Conservation (phyloP, 1,140 invertebrate genomes). For the Platorchestia sp. region DNA sequence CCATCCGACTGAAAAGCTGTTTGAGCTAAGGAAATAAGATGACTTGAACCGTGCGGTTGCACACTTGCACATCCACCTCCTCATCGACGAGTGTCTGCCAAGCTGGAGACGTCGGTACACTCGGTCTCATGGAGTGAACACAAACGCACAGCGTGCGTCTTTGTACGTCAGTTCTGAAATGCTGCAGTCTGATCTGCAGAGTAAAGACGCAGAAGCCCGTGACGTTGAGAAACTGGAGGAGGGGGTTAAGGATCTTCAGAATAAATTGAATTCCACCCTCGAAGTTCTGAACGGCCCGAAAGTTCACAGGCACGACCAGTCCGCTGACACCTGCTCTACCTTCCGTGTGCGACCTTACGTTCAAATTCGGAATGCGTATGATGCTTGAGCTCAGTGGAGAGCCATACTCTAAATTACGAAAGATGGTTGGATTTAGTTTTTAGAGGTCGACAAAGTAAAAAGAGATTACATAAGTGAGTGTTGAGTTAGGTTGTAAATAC, state of each 20-base stretch:
- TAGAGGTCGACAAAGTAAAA: too few species aligned
- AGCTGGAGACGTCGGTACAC: background rate
- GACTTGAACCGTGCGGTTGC: background rate
- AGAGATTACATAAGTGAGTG: too few species aligned
- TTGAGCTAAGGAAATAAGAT: background rate
- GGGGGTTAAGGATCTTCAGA: background rate
- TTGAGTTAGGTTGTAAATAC: too few species aligned
- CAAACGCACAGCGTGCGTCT: background rate
- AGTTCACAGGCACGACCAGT: background rate
- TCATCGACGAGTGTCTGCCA: conserved; percentile 32
- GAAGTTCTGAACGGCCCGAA: background rate
- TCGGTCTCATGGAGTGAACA: background rate
- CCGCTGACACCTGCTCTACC: background rate
- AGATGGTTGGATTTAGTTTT: too few species aligned
- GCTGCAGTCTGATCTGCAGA: background rate
- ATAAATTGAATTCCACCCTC: background rate
- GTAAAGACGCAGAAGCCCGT: background rate
- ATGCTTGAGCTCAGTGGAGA: too few species aligned
- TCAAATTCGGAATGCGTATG: background rate
- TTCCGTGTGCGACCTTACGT: background rate
- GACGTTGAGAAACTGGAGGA: background rate
- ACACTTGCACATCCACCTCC: background rate
- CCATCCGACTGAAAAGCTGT: background rate
- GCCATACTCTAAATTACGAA: too few species aligned
- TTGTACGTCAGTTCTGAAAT: conserved; percentile 14